These are phyloP conservation scores for Grus americana DNA, from an alignment of 2,113 vertebrate species.

Conservation along the genomic window DNA sequence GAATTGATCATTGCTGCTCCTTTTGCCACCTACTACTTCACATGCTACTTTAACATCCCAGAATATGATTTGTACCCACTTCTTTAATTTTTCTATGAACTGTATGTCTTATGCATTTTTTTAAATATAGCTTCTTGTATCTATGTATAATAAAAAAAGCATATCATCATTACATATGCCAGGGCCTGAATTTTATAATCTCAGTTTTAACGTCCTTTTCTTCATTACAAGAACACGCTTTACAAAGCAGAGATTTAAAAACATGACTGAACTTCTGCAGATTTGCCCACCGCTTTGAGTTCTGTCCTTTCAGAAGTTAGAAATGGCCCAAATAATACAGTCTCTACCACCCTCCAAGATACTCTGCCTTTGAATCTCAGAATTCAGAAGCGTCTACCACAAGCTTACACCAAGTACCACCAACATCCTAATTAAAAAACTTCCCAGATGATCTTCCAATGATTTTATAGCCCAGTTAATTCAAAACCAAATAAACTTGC, in stretches of 20 bases:
- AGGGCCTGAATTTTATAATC: neutral
- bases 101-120: neutral
- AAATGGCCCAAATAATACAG: neutral
- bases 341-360: neutral
- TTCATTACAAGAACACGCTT: neutral
- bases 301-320: neutral
- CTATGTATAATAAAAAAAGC: neutral
- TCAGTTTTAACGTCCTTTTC: neutral
- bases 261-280: neutral
- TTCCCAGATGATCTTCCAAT: neutral
- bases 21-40: conserved; percentile 26
- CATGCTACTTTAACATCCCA: conserved; percentile 1
- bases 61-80: conserved; percentile 25
- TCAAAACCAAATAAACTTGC: neutral
- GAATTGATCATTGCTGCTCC: conserved; percentile 44
- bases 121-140: neutral
- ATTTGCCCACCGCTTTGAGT: neutral
- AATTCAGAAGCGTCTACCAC: neutral
- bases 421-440: neutral
- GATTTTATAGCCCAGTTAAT: neutral
- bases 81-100: conserved; percentile 32
- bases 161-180: neutral
- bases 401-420: neutral
- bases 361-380: neutral
- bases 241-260: neutral